phyloP scores from a whole-genome alignment of 2,797 vertebrate genomes.

The Coccyzus lansbergi region DNA sequence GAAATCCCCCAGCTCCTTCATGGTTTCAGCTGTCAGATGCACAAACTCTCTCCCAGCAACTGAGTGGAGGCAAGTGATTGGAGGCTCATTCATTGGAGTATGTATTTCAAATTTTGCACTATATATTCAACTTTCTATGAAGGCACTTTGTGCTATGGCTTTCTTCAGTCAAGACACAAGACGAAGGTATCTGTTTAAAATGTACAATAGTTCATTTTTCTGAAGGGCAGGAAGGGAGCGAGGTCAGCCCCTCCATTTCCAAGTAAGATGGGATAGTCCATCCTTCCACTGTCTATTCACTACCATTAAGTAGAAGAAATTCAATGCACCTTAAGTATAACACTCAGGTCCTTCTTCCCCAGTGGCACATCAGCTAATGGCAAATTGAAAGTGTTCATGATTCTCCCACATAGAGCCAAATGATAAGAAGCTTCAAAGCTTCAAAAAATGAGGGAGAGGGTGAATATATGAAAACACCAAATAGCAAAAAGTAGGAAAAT shows the following conservation, averaged over 20 bases:
- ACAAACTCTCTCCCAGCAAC: background rate
- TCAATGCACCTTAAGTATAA: background rate
- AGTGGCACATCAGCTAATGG: background rate
- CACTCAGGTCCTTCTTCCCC: background rate
- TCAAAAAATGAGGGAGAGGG: background rate
- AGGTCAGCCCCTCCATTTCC: background rate
- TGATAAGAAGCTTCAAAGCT: background rate
- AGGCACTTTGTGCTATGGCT: background rate
- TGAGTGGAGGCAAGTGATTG: background rate
- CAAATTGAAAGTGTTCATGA: background rate
- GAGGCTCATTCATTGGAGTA: background rate
- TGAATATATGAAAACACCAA: background rate
- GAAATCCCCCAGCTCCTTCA: background rate
- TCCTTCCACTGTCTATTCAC: background rate
- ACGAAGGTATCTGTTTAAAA: background rate
- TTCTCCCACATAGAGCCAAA: background rate
- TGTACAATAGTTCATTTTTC: rapidly evolving
- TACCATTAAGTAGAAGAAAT: background rate
- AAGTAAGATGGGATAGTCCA: background rate
- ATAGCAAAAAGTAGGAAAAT: background rate
- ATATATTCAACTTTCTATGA: background rate
- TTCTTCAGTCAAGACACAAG: background rate
- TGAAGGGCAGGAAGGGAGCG: background rate
- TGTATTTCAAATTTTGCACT: background rate
- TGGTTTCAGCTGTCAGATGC: background rate